Evolutionary conservation across 2,888 invertebrate genomes (phyloP), one percentile per base, ranked within the genome.

Genomic region (Orthosia cruda): DNA sequence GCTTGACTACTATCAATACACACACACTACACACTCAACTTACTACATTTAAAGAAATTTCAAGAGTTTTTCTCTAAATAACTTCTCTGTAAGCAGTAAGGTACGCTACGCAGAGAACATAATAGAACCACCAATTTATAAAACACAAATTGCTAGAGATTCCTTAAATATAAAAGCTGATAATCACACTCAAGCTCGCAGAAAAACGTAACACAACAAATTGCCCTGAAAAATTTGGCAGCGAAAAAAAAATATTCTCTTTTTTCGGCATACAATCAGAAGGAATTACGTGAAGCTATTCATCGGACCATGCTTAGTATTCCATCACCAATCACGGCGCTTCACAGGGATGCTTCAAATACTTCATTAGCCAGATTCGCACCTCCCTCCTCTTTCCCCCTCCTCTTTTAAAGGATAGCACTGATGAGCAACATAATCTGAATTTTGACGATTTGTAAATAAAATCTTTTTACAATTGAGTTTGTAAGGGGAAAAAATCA

Each of bases 311-410:
- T 87, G 89, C 88, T 93, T 91, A 91, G 93, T 90, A 92, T 93
- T 92, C 92, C 89, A 91, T 92, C 91, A 91, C 89, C 89, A 93
- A 92, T 93, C 92, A 92, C 87, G 79, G 67, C 87, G 73, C 76
- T 85, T 85, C 85, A 73, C 75, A 83, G 84, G 81, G 70, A 82
- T 83, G 88, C 84, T 81, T 82, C 86, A 90, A 92, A 91, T 91
- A 90, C 92, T 92, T 93, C 93, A 93, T 93, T 93, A 93, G 91
- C 90, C 91, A 88, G 90, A 89, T 92, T 91, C 84, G 87, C 89
- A 81, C 86, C 87, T 85, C 78, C 71, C 83, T 75, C 71, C 73
- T 72, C 50, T 68, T 64, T n/a, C n/a, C n/a, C n/a, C n/a, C 77
- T 65, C 79, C 67, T 52, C 67, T 74, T 82, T 79, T 76, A 86